These are phyloP conservation scores for Grapholita molesta DNA, from an alignment of 1,140 invertebrate species.

Conservation along the genomic window DNA sequence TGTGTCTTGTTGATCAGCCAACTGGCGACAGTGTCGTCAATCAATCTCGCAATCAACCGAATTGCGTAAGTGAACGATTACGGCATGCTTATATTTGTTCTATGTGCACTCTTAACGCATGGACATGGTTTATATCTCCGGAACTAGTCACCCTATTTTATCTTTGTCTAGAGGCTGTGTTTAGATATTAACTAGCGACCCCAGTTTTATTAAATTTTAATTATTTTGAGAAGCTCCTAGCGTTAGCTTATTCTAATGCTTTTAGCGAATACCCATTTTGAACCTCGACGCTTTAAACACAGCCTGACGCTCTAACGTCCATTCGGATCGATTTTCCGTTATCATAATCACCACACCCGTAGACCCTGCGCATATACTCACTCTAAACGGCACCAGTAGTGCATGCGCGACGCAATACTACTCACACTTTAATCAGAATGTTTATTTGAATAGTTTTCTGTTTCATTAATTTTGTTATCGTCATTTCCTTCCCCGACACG, in stretches of 20 bases:
- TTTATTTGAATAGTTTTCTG: constrained; percentile 39
- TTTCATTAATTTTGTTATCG: constrained; percentile 43
- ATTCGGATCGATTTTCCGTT: not conserved
- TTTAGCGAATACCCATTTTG: not conserved
- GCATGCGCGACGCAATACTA: constrained; percentile 38
- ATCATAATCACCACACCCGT: not conserved
- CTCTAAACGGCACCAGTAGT: constrained; percentile 30
- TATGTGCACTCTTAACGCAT: constrained; percentile 63
- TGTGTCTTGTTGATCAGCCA: constrained; percentile 83
- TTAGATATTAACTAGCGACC: constrained; percentile 27
- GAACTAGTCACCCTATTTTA: constrained; percentile 7
- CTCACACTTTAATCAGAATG: constrained; percentile 28
- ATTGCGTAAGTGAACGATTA: constrained; percentile 88
- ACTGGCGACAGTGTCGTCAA: constrained; percentile 92
- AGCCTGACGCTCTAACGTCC: not conserved
- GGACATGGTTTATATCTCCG: constrained; percentile 40
- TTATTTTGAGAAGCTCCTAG: not conserved
- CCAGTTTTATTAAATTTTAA: not conserved
- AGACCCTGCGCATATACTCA: constrained; percentile 2
- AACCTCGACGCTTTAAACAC: constrained; percentile 1
- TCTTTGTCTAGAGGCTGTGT: constrained; percentile 15
- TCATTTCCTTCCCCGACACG: constrained; percentile 39
- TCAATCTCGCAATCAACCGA: constrained; percentile 92
- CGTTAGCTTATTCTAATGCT: not conserved
- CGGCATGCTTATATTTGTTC: constrained; percentile 60